Evolutionary conservation across 2,113 vertebrate species (phyloP).

Genomic region (Phainopepla nitens): DNA sequence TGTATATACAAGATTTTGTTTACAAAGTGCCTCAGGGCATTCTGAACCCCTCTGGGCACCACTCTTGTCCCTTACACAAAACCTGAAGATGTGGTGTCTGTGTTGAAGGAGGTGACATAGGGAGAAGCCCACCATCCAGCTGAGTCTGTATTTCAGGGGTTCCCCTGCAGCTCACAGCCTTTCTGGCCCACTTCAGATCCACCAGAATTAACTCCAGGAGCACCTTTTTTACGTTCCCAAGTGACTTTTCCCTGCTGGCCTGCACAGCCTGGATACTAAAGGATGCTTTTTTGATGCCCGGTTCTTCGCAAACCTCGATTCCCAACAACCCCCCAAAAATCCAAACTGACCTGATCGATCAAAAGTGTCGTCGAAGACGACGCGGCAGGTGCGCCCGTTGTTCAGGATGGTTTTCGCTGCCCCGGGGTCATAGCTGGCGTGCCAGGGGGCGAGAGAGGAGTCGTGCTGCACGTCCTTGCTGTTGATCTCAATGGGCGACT

Average conservation of each 20-base stretch:
- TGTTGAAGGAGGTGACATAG: background rate
- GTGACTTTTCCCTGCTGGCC: background rate
- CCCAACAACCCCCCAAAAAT: background rate
- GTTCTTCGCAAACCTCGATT: background rate
- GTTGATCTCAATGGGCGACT: constrained; percentile 91
- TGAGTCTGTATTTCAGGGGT: background rate
- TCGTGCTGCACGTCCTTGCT: constrained; percentile 76
- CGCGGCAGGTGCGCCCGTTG: constrained; percentile 89
- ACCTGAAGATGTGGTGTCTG: rapidly evolving
- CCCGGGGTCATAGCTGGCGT: constrained; percentile 80
- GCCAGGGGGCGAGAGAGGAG: constrained; percentile 73
- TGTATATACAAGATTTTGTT: rapidly evolving
- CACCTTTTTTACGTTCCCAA: rapidly evolving
- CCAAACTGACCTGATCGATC: constrained; percentile 85
- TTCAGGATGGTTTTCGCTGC: constrained; percentile 86
- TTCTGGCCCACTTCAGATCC: background rate
- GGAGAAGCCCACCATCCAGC: background rate
- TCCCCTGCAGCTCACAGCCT: background rate
- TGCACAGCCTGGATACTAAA: background rate
- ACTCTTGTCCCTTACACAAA: background rate
- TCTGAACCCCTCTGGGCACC: background rate
- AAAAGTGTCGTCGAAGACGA: constrained; percentile 84
- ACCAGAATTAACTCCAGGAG: background rate
- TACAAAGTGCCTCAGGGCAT: rapidly evolving
- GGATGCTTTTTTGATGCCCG: background rate